These are phyloP conservation scores for Ferdinandea cuprea DNA, from an alignment of 2,888 invertebrate species.

Conservation along the genomic window DNA sequence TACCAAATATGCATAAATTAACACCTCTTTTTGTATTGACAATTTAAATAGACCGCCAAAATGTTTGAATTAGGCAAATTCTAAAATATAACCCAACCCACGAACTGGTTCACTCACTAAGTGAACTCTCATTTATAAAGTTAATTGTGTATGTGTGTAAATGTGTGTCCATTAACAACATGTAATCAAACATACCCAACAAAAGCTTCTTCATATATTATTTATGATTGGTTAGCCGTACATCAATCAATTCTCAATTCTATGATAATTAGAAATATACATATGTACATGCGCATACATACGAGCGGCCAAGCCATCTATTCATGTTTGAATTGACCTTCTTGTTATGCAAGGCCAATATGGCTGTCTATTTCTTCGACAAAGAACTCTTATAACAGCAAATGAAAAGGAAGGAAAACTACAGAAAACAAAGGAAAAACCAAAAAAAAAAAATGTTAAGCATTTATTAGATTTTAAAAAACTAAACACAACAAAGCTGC, in stretches of 20 bases:
- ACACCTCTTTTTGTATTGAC: too few relatives aligned
- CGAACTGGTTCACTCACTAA: too few relatives aligned
- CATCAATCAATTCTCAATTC: slow-evolving; percentile 37
- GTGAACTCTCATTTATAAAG: not conserved
- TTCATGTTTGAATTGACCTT: slow-evolving; percentile 29
- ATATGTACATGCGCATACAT: slow-evolving; percentile 2
- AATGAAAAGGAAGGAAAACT: too few relatives aligned
- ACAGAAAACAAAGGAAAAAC: too few relatives aligned
- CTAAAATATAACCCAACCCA: too few relatives aligned
- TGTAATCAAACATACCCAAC: not conserved
- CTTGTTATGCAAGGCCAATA: slow-evolving; percentile 35
- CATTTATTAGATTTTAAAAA: too few relatives aligned
- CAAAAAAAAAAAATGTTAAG: too few relatives aligned
- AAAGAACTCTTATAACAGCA: not conserved
- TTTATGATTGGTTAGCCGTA: not conserved
- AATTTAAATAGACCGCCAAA: too few relatives aligned
- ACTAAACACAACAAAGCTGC: too few relatives aligned
- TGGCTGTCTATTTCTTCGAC: not conserved
- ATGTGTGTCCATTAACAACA: not conserved
- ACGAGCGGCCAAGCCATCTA: too few relatives aligned
- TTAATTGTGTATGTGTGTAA: not conserved
- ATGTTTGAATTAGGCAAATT: too few relatives aligned
- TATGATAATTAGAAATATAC: slow-evolving; percentile 32
- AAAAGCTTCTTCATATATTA: not conserved
- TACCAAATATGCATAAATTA: too few relatives aligned